Conservation (phyloP, 2,113 vertebrate genomes). For the Menura novaehollandiae region DNA sequence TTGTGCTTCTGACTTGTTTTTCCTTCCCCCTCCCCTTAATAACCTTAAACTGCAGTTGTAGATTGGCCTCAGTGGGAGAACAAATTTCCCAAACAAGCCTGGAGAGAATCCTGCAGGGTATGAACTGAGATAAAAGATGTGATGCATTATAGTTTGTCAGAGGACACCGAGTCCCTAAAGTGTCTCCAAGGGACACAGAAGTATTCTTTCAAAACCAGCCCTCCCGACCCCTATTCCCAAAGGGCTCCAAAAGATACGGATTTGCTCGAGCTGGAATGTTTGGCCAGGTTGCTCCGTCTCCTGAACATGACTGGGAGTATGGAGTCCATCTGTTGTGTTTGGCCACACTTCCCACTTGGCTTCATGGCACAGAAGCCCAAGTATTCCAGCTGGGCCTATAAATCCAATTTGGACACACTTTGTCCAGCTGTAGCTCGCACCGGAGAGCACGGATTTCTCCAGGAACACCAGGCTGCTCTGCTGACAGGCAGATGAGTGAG, state of each 20-base stretch:
- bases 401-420: background rate
- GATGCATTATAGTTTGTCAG: background rate
- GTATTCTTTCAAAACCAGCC: background rate
- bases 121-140: background rate
- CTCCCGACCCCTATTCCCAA: background rate
- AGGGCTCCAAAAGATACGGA: background rate
- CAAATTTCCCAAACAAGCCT: background rate
- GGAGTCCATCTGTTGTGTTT: background rate
- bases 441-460: background rate
- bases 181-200: background rate
- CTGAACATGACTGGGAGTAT: background rate
- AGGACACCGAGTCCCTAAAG: background rate
- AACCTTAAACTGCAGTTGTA: background rate
- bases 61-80: background rate
- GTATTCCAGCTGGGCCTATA: background rate
- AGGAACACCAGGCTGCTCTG: background rate
- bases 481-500: background rate
- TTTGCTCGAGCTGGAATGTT: background rate
- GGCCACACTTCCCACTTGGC: background rate
- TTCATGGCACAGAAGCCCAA: background rate
- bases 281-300: background rate
- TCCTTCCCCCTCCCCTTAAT: background rate
- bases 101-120: background rate
- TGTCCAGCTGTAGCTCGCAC: background rate
- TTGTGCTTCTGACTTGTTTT: background rate